Percentiles rank a stretch among this genome's conserved stretches.
These are phyloP conservation scores for Ceratitis capitata DNA, from an alignment of 1,140 invertebrate species.

Conservation along the genomic window DNA sequence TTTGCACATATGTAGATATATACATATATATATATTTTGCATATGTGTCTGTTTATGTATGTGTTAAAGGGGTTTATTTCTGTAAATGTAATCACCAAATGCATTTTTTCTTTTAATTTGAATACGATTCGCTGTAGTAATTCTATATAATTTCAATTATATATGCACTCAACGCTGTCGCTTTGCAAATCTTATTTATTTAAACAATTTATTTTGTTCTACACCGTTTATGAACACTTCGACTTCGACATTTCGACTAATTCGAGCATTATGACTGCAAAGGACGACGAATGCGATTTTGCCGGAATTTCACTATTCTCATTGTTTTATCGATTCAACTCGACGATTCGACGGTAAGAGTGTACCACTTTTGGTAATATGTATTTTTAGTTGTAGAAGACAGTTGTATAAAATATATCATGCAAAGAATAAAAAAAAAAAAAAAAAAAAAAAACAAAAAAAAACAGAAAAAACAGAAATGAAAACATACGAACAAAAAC, in stretches of 20 bases:
- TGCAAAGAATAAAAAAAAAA: background rate
- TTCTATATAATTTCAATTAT: background rate
- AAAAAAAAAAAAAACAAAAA: background rate
- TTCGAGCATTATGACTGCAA: conserved; percentile 41
- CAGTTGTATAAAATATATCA: conserved; percentile 10
- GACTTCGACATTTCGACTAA: conserved; percentile 37
- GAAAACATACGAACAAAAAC: background rate
- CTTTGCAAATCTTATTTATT: background rate
- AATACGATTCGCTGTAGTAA: background rate
- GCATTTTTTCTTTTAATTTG: conserved; percentile 48
- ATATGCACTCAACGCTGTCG: background rate
- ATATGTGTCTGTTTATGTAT: background rate
- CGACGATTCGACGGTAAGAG: conserved; percentile 15
- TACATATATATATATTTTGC: too few relatives aligned
- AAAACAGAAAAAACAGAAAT: conserved; percentile 12
- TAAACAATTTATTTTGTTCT: background rate
- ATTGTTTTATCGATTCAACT: conserved; percentile 47
- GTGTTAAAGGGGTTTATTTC: background rate
- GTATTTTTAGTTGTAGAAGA: background rate
- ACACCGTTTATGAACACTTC: background rate
- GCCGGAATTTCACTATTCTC: conserved; percentile 28
- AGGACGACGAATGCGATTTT: conserved; percentile 43
- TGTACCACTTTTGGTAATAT: conserved; percentile 21
- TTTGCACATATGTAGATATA: too few relatives aligned
- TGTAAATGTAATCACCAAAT: conserved; percentile 55